A percentile compares a stretch with the other conserved stretches of the same genome.
Conservation (phyloP, 53 echinoderm and acorn worm species). For the Arbacia lixula region DNA sequence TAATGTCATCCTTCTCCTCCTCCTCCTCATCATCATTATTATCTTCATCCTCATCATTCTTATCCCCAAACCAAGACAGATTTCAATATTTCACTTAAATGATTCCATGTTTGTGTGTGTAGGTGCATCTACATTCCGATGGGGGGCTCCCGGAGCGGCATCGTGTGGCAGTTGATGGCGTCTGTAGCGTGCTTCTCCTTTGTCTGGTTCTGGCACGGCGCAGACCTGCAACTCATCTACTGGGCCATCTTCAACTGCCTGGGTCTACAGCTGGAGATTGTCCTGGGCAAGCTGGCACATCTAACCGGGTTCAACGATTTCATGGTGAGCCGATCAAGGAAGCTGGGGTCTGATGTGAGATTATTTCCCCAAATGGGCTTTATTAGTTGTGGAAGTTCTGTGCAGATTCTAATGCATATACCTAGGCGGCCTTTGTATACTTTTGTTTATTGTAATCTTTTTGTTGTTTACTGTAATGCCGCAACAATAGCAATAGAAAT, state of each 20-base stretch:
- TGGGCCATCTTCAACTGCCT: conserved; percentile 90
- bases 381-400: no score
- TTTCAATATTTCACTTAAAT: neutral
- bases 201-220: conserved; percentile 87
- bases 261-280: conserved; percentile 72
- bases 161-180: conserved; percentile 69
- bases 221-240: conserved; percentile 63
- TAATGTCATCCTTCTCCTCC: no score
- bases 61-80: no score
- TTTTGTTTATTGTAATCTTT: no score
- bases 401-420: no score
- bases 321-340: conserved; percentile 64
- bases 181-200: conserved; percentile 69
- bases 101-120: neutral
- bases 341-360: no score
- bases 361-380: no score
- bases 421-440: no score
- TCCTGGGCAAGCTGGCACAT: conserved; percentile 37
- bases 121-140: conserved; percentile 91
- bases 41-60: no score
- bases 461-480: no score
- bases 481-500: no score
- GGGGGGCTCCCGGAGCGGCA: conserved; percentile 77
- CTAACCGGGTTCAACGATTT: conserved; percentile 7
- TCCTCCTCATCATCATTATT: no score